Conservation (phyloP, 2,113 vertebrate species). For the Tor tambroides region DNA sequence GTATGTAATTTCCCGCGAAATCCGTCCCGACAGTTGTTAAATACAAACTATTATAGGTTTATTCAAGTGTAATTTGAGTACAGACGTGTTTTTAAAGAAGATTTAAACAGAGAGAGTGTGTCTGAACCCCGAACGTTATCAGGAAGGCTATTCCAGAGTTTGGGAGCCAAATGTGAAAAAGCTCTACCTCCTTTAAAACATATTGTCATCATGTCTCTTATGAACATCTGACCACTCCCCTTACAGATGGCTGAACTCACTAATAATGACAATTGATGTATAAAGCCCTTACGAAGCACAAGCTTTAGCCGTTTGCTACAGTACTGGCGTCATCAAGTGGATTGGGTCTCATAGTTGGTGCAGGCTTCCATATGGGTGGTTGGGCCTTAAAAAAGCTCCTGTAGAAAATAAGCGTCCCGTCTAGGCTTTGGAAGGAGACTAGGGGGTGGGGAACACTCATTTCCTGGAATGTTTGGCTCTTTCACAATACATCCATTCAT, state of each 20-base stretch:
- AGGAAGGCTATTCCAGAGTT: no score
- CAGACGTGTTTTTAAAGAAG: background rate
- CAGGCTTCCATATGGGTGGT: slow-evolving; percentile 39
- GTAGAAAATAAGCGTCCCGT: slow-evolving; percentile 59
- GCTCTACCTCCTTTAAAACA: no score
- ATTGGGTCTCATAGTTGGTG: background rate
- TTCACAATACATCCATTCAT: slow-evolving; percentile 84
- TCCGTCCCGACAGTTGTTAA: background rate
- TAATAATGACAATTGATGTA: background rate
- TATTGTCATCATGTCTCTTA: background rate
- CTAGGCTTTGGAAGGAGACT: slow-evolving; percentile 46
- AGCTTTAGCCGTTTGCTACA: background rate
- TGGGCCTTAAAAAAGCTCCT: slow-evolving; percentile 62
- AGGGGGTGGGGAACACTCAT: slow-evolving; percentile 66
- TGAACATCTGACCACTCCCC: background rate
- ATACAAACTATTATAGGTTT: background rate
- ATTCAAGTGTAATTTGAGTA: background rate
- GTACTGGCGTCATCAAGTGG: slow-evolving; percentile 14
- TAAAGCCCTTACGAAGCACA: background rate
- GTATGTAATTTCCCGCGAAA: background rate
- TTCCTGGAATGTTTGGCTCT: slow-evolving; percentile 82
- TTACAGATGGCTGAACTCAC: background rate
- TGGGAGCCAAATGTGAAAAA: no score
- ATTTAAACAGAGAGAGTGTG: no score
- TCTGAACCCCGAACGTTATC: no score